Conservation (phyloP, 2,888 invertebrate genomes). For the Fragum whitleyi region DNA sequence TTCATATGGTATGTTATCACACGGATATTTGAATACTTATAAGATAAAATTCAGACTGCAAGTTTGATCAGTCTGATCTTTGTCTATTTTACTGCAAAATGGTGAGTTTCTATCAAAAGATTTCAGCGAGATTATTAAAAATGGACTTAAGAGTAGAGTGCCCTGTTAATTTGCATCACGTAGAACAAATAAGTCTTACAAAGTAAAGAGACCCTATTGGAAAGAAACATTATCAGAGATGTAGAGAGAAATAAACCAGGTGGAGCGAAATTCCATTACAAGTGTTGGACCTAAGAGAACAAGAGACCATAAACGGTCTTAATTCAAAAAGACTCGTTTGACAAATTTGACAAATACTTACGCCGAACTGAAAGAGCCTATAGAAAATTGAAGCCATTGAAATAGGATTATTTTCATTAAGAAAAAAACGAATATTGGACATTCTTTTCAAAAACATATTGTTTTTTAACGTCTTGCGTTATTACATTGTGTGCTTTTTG, state of each 20-base stretch:
- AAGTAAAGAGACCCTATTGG: conserved; percentile 38
- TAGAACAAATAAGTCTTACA: conserved; percentile 24
- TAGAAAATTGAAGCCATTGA: conserved; percentile 14
- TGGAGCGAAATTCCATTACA: conserved; percentile 6
- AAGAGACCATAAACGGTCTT: background rate
- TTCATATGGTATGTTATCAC: too few relatives aligned
- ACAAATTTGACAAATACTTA: conserved; percentile 28
- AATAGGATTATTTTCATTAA: too few relatives aligned
- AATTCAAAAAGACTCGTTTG: background rate
- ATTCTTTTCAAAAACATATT: too few relatives aligned
- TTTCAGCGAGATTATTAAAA: conserved; percentile 4
- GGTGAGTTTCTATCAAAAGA: background rate
- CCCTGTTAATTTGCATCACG: conserved; percentile 16
- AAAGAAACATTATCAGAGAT: conserved; percentile 29
- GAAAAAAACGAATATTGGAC: too few relatives aligned
- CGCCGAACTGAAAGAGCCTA: conserved; percentile 32
- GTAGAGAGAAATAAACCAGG: conserved; percentile 24
- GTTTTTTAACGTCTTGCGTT: too few relatives aligned
- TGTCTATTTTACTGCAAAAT: too few relatives aligned
- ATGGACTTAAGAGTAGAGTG: conserved; percentile 30
- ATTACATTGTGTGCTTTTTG: too few relatives aligned
- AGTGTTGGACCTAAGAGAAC: background rate
- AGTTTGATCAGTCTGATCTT: background rate
- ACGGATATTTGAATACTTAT: too few relatives aligned
- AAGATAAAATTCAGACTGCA: too few relatives aligned